Base-by-base conservation (phyloP, 92 coral and sea anemone species). In the Epizoanthus ramosus region DNA sequence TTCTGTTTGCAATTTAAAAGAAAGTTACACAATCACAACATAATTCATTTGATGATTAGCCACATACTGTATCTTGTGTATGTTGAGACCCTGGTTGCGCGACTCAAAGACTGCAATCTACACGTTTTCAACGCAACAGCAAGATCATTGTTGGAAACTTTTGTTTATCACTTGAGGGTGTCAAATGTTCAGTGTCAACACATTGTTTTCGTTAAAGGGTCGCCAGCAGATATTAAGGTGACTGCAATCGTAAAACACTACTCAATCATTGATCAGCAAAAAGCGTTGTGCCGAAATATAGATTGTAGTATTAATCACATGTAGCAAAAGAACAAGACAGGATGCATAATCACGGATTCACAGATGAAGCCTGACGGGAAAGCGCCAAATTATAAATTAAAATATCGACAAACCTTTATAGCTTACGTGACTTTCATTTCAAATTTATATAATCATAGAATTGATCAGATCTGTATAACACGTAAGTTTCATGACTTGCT, bases 281-380 rank as follows among this genome's bases (percentile, higher is more conserved):
- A 8, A 18, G 17, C 72, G 17, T 16, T 8, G n/a, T 7, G n/a
- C 39, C 28, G 25, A 73, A 12, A 74, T 3, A 56, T 8, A 53
- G 15, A 22, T 74, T 8, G 58, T 71, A 19, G 24, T 19, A 63
- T 9, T 19, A 19, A 22, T 3, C 58, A 47, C 60, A 45, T 3
- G 37, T 45, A 71, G 76, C 45, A 56, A 54, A 56, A 74, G 43
- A 74, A 74, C 65, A 28, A 28, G 31, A 0, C 31, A 74, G 57
- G 47, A 31, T 31, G 53, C 2, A 50, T 50, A 50, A 50, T 50
- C 59, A 21, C 31, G 47, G 24, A 15, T 35, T 67, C 23, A 57
- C n/a, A 60, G 82, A 28, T 28, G 31, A 28, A 28, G 2, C 31
- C 31, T 28, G 31, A 28, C 35, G 54, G n/a, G n/a, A 39, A 5